phyloP scores from a whole-genome alignment of 2,797 vertebrate species.

The Argentina silus region DNA sequence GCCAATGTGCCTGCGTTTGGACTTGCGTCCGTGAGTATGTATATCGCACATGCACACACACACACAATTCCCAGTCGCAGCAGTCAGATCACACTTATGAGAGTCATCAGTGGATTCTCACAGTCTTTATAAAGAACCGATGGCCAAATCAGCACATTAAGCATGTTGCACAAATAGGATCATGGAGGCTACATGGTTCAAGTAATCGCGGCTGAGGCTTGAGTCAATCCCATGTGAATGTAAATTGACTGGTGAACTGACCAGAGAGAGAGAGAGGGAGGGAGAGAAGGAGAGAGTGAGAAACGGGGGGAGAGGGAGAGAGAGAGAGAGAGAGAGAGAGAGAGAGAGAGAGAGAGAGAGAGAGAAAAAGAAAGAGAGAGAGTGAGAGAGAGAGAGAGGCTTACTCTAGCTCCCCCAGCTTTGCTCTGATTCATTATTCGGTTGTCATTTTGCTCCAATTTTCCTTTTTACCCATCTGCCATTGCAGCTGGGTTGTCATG shows the following conservation, averaged over 20 bases:
- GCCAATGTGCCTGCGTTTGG: no score
- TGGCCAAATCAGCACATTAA: background rate
- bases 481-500: constrained; percentile 73
- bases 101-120: constrained; percentile 1
- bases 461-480: constrained; percentile 71
- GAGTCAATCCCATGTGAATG: background rate
- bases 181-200: constrained; percentile 5
- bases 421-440: constrained; percentile 49
- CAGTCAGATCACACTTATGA: background rate
- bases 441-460: constrained; percentile 67
- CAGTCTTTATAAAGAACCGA: background rate
- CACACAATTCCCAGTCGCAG: constrained; percentile 6
- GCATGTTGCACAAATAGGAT: constrained; percentile 1
- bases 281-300: background rate
- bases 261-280: background rate
- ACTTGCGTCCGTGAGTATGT: no score
- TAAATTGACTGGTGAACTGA: background rate
- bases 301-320: background rate
- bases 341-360: background rate
- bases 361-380: background rate
- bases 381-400: background rate
- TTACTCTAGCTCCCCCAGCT: constrained; percentile 20
- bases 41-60: constrained; percentile 19
- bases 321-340: background rate
- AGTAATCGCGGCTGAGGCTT: background rate